Evolutionary conservation across 2,888 invertebrate species (phyloP).

Genomic region (Laothoe populi): DNA sequence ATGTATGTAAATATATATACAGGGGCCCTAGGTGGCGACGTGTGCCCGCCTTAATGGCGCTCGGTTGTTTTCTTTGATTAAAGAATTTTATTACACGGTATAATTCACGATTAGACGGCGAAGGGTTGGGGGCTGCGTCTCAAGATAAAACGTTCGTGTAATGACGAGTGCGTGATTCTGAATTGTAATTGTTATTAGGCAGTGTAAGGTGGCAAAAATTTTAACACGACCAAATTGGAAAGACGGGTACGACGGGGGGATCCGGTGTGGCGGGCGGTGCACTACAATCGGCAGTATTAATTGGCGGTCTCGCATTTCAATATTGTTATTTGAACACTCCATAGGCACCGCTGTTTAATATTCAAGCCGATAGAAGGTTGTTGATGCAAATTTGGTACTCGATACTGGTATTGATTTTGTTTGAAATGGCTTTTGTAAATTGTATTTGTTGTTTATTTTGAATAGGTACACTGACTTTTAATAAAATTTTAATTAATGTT

Average conservation of each 20-base stretch:
- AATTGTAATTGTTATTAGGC: conserved; percentile 77
- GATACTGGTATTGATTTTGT: conserved; percentile 13
- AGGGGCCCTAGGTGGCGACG: conserved; percentile 82
- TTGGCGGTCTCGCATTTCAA: conserved; percentile 28
- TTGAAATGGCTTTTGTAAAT: conserved; percentile 6
- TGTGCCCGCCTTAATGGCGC: conserved; percentile 78
- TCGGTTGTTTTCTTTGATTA: conserved; percentile 85
- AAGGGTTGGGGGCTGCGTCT: conserved; percentile 73
- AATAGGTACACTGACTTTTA: too few relatives aligned
- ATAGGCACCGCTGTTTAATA: conserved; percentile 11
- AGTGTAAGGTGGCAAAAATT: conserved; percentile 26
- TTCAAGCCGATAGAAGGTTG: conserved; percentile 16
- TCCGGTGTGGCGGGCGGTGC: neutral
- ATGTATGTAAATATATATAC: conserved; percentile 83
- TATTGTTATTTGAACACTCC: conserved; percentile 22
- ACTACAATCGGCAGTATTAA: conserved; percentile 27
- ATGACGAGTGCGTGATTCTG: conserved; percentile 81
- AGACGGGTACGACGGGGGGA: neutral
- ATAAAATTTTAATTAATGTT: too few relatives aligned
- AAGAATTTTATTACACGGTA: conserved; percentile 84
- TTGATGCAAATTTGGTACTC: conserved; percentile 16
- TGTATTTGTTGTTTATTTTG: neutral
- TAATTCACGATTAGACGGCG: conserved; percentile 84
- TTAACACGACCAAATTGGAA: conserved; percentile 6
- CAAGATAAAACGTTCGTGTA: conserved; percentile 78